These are phyloP conservation scores for Micromesistius poutassou DNA, from an alignment of 2,797 vertebrate genomes.

Conservation along the genomic window DNA sequence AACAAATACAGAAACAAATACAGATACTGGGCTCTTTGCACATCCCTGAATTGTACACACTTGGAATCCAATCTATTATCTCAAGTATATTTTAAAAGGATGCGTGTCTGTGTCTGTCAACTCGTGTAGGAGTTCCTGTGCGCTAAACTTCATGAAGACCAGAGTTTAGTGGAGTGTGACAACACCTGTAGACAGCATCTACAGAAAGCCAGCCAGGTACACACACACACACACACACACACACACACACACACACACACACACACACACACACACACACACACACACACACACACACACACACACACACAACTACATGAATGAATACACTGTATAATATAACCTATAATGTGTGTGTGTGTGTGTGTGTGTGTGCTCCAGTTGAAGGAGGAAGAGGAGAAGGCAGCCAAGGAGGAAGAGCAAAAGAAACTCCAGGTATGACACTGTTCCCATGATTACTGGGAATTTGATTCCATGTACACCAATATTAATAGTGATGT, in stretches of 20 bases:
- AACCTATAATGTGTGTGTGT: conserved; percentile 17
- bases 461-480: not conserved
- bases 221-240: conserved; percentile 5
- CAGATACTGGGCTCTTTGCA: no score
- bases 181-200: conserved; percentile 81
- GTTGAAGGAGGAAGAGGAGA: conserved; percentile 60
- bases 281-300: conserved; percentile 23
- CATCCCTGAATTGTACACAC: conserved; percentile 11
- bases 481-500: not conserved
- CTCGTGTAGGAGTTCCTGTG: conserved; percentile 79
- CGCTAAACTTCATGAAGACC: conserved; percentile 66
- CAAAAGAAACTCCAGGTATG: conserved; percentile 56
- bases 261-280: conserved; percentile 23
- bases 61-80: not conserved
- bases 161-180: conserved; percentile 78
- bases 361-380: conserved; percentile 32
- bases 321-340: not conserved
- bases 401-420: conserved; percentile 57
- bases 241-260: conserved; percentile 23
- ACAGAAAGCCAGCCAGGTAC: conserved; percentile 83
- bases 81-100: not conserved
- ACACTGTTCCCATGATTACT: not conserved
- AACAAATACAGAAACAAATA: not conserved
- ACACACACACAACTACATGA: conserved; percentile 2
- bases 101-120: not conserved